Percentiles rank a stretch among this genome's conserved stretches.
Evolutionary conservation across 1,140 invertebrate genomes (phyloP).

Genomic region (Diprion similis): DNA sequence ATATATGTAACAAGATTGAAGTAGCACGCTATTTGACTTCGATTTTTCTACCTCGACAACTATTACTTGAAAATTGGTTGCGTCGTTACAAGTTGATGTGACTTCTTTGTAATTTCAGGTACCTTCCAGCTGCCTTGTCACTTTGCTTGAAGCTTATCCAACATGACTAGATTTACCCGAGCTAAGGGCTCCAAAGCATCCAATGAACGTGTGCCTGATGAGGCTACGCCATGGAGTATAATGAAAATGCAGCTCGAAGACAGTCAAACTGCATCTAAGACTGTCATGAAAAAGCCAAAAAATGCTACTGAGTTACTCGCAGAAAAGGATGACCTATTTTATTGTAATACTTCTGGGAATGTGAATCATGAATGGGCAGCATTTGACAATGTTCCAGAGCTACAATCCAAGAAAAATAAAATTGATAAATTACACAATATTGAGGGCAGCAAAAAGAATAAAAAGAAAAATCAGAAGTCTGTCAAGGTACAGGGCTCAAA

Average conservation of each 20-base stretch:
- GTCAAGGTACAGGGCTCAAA: background rate
- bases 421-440: conserved; percentile 8
- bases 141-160: background rate
- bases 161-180: conserved; percentile 78
- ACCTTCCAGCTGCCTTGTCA: too few relatives aligned
- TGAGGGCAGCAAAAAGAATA: background rate
- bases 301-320: conserved; percentile 45
- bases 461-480: background rate
- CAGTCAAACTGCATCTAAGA: conserved; percentile 44
- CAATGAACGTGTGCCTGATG: conserved; percentile 71
- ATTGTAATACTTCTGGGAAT: conserved; percentile 32
- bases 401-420: conserved; percentile 16
- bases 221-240: conserved; percentile 74
- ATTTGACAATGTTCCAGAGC: conserved; percentile 34
- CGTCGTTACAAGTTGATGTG: too few relatives aligned
- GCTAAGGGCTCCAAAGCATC: conserved; percentile 77
- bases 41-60: too few relatives aligned
- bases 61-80: too few relatives aligned
- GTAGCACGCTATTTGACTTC: too few relatives aligned
- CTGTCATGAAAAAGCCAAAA: conserved; percentile 50
- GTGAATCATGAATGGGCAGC: conserved; percentile 47
- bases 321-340: conserved; percentile 38
- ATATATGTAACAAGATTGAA: too few relatives aligned
- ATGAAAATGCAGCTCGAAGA: conserved; percentile 70
- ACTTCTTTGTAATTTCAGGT: too few relatives aligned